phyloP scores from a whole-genome alignment of 2,888 invertebrate species.

The Dendrolimus pini region DNA sequence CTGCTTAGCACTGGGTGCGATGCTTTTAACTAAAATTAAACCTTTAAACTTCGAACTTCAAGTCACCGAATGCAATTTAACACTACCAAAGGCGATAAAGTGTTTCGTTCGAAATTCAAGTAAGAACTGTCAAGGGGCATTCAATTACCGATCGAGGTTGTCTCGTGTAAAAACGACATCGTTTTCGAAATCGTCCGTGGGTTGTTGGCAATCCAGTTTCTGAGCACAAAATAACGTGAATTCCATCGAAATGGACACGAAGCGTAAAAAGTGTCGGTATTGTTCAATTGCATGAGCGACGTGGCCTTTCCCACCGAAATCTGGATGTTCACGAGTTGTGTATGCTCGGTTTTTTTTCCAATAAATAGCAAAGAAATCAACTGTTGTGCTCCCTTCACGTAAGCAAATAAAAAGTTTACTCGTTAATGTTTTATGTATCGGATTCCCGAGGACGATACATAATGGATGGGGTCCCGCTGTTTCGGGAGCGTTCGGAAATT shows the following conservation, averaged over 20 bases:
- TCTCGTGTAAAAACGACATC: slow-evolving; percentile 27
- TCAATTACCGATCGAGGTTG: slow-evolving; percentile 26
- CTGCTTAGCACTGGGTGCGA: slow-evolving; percentile 4
- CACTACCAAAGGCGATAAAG: background rate
- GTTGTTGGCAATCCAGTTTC: slow-evolving; percentile 30
- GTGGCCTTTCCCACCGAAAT: slow-evolving; percentile 67
- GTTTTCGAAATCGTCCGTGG: slow-evolving; percentile 26
- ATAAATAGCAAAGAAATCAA: slow-evolving; percentile 52
- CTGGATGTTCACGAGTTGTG: slow-evolving; percentile 35
- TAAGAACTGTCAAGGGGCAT: slow-evolving; percentile 5
- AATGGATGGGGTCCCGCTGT: slow-evolving; percentile 69
- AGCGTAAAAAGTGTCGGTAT: slow-evolving; percentile 43
- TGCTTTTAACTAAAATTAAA: background rate
- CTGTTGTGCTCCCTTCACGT: slow-evolving; percentile 52
- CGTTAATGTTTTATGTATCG: slow-evolving; percentile 74
- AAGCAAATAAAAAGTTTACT: slow-evolving; percentile 72
- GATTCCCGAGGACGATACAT: slow-evolving; percentile 59
- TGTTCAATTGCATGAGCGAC: slow-evolving; percentile 48
- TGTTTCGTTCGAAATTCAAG: background rate
- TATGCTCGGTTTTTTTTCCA: slow-evolving; percentile 40
- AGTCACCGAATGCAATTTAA: background rate
- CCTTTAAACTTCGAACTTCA: background rate
- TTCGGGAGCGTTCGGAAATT: slow-evolving; percentile 55
- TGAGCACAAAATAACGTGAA: slow-evolving; percentile 35
- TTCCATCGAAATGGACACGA: slow-evolving; percentile 37